These are phyloP conservation scores for Tanaodytes sp. DNA, from an alignment of 2,888 invertebrate species.

Conservation along the genomic window DNA sequence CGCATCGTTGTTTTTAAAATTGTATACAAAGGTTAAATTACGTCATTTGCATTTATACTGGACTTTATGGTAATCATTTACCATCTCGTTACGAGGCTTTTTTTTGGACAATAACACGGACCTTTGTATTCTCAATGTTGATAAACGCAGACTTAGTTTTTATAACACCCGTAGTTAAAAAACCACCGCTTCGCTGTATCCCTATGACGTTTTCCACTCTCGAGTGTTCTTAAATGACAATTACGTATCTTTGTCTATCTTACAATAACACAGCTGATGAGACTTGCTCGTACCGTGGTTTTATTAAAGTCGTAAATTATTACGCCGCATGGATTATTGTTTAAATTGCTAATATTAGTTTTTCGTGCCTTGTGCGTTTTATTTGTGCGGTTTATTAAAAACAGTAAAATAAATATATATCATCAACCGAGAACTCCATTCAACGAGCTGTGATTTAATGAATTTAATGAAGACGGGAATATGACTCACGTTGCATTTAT, in stretches of 20 bases:
- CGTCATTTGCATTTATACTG: no score
- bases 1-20: no score
- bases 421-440: no score
- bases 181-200: slow-evolving; percentile 11
- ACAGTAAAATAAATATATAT: neutral
- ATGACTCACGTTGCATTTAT: no score
- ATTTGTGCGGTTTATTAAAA: no score
- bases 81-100: no score
- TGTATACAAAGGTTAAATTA: no score
- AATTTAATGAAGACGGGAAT: no score
- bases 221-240: slow-evolving; percentile 28
- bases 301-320: slow-evolving; percentile 28
- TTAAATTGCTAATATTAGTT: slow-evolving; percentile 12
- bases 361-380: neutral
- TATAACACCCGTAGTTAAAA: slow-evolving; percentile 12
- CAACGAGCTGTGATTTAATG: no score
- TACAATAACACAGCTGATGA: slow-evolving; percentile 16
- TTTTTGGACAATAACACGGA: no score
- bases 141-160: slow-evolving; percentile 19
- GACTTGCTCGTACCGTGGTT: slow-evolving; percentile 8
- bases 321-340: slow-evolving; percentile 4
- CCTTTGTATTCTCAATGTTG: slow-evolving; percentile 13
- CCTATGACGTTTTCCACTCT: slow-evolving; percentile 2
- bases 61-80: no score
- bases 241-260: slow-evolving; percentile 27